Base-by-base conservation (phyloP, 1,140 invertebrate species). In the Heterodera schachtii region DNA sequence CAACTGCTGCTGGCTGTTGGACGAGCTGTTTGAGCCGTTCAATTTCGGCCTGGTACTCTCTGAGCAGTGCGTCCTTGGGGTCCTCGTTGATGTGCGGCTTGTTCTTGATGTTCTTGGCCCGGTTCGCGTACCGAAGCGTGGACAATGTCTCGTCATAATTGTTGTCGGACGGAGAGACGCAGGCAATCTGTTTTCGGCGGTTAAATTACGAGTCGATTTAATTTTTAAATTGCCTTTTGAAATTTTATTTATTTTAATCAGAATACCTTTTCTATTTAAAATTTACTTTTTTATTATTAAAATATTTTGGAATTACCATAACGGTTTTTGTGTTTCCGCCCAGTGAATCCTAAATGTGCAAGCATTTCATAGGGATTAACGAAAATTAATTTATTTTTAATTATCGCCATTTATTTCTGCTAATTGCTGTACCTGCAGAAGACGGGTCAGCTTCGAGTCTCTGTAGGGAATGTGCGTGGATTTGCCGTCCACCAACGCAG, bases 81-180 rank as follows among this genome's bases (percentile, higher is more conserved):
- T 98, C 96, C 91, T 98, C 95, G 91, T 98, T 97, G 83, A 97
- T 94, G 84, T 94, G 93, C 7, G 96, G 96, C 90, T 95, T 95
- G 91, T 98, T 98, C 92, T 96, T 95, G 86, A 98, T 98, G 83
- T 95, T 96, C 91, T 98, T 98, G 19, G 96, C 96, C 49, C 96
- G 91, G 90, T 95, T 95, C 2, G 96, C 95, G 90, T 98, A 98
- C 31, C 96, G 92, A 78, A 98, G 91, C 5, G 96, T 98, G 13
- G 94, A 95, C 79, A 97, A 91, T 47, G 95, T 96, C 92, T 98
- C 96, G 19, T 93, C 93, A 90, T 93, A 95, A 90, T 95, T 94
- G 89, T 94, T 93, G 90, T 94, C 93, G 11, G 94, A 93, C 2
- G 94, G 94, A 86, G 94, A 94, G 47, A 95, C 93, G 31, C 96